Conservation (phyloP, 2,113 vertebrate species). For the Tonatia bakeri region DNA sequence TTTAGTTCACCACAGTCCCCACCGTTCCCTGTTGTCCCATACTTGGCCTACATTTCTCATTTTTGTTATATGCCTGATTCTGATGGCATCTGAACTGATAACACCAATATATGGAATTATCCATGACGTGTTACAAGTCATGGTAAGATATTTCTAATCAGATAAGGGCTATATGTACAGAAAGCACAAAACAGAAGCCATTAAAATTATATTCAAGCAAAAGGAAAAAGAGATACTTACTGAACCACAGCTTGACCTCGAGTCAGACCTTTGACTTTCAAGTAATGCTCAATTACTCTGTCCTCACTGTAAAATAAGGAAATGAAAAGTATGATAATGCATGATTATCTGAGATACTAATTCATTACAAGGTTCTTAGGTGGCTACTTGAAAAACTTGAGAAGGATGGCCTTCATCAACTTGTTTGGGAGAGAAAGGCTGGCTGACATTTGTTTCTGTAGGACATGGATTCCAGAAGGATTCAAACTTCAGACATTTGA, state of each 20-base stretch:
- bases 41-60: background rate
- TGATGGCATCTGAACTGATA: background rate
- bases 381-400: background rate
- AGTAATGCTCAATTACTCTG: conserved; percentile 93
- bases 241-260: conserved; percentile 95
- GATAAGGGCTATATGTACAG: background rate
- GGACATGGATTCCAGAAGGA: background rate
- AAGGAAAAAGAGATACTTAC: conserved; percentile 85
- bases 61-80: background rate
- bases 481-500: background rate
- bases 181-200: background rate
- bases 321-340: conserved; percentile 21
- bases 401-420: background rate
- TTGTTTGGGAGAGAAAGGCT: background rate
- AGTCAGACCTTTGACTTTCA: conserved; percentile 91
- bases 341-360: background rate
- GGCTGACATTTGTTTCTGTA: background rate
- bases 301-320: conserved; percentile 89
- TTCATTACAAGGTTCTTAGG: background rate
- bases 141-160: background rate
- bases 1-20: background rate
- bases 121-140: background rate
- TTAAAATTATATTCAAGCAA: background rate
- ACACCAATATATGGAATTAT: background rate
- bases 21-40: background rate